Evolutionary conservation across 2,113 vertebrate genomes (phyloP), one percentile per base, ranked within the genome.

Genomic region (Semnornis frantzii): DNA sequence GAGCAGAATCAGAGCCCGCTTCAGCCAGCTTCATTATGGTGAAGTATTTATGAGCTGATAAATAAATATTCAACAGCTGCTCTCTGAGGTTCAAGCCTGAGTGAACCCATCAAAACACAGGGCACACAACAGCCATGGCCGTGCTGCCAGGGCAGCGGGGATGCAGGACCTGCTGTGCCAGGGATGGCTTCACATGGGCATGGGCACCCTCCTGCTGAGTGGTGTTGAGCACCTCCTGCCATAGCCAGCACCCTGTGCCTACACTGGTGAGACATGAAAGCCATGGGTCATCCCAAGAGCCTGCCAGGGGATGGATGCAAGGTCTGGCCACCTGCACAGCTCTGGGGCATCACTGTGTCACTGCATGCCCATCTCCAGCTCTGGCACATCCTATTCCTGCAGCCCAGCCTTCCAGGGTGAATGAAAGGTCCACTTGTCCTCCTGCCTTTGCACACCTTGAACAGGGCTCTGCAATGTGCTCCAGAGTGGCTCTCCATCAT

Each of bases 21-120:
- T 85, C 55, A 82, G 42, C 57, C 6, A 2, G 82, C 24, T 87
- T 94, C 87, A 71, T 85, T 75, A 39, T 2, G 2, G 77, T 96
- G 70, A 92, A 91, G 57, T 85, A 93, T 96, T 94, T 73, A 93
- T 68, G 64, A 92, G 71, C 60, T 65, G 82, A 74, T 96, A 65
- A 93, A 91, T 94, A 96, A 93, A 91, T 94, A 96, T 91, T 92
- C 46, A 95, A 57, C n/a, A 93, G 71, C 64, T 24, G 44, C 85
- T 86, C 91, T 54, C 60, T 10, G 42, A 92, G 78, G 46, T 57
- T 91, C 91, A 74, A 57, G 89, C 82, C 85, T 71, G 87, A 95
- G 62, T 4, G 87, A 79, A 48, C n/a, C 1, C 13, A 94, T 76
- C 89, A 44, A 62, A 91, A 74, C 84, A 52, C 0, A 1, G 46